Evolutionary conservation across 2,113 vertebrate species (phyloP), one percentile per base, ranked within the genome.

Genomic region (Cephalopholis sonnerati): DNA sequence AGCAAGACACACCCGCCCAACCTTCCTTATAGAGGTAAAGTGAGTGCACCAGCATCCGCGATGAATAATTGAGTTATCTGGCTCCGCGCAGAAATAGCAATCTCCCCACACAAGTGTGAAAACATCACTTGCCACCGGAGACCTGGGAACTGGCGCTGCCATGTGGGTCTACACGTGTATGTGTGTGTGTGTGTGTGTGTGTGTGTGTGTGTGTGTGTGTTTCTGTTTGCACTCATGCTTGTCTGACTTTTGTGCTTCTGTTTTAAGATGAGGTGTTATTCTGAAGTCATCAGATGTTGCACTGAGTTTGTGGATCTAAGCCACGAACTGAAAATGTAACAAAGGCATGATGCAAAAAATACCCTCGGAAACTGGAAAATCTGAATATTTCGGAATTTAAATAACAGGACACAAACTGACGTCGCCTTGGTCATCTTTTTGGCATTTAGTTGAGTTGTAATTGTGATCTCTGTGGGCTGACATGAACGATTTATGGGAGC

Each of bases 1-100:
- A 79, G 74, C 55, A 29, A 87, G 91, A 85, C 74, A 74, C 82
- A 53, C 90, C 82, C 79, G 57, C 82, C 65, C 79, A 9, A 9
- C 65, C 75, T 74, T 83, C 76, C 74, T 93, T 75, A 75, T 73
- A 73, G 90, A 92, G 91, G 92, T 91, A 91, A 94, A 92, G 87
- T 92, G 93, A 93, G 93, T 93, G 90, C 83, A 86, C 87, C 75
- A 87, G 88, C 80, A 89, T 91, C 89, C 55, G 61, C 16, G 69
- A 95, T 94, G 89, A 95, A 95, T 95, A 95, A 95, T 95, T 95
- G 93, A 95, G 93, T 94, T 88, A 84, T 92, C 87, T 90, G 85
- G 90, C 91, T 94, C 85, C 65, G 81, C 55, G 91, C 94, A 93
- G 93, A 93, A 95, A 95, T 94, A 95, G 93, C 93, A 93, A 94